A percentile compares a stretch with the other conserved stretches of the same genome.
Evolutionary conservation across 1,140 invertebrate genomes (phyloP).

Genomic region (Rhizoglyphus robini): DNA sequence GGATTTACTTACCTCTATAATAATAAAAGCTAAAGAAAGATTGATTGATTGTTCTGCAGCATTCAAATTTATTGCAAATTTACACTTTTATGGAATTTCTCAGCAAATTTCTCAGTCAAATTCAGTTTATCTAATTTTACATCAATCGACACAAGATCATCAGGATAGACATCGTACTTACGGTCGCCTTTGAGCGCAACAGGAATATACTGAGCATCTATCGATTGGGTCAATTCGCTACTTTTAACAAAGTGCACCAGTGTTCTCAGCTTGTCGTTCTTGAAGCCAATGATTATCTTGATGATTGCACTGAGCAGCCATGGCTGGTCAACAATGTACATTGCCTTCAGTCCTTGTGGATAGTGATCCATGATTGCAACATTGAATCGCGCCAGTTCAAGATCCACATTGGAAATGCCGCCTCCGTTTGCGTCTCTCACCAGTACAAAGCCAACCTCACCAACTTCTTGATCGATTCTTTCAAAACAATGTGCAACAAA

Average conservation of each 20-base stretch:
- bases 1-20: too few relatives aligned
- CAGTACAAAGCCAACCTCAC: not conserved
- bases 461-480: not conserved
- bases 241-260: not conserved
- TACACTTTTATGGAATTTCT: not conserved
- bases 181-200: not conserved
- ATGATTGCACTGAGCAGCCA: slow-evolving; percentile 5
- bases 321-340: slow-evolving; percentile 13
- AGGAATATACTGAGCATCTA: not conserved
- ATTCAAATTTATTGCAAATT: not conserved
- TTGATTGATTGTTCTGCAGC: too few relatives aligned
- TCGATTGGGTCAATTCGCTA: not conserved
- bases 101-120: not conserved
- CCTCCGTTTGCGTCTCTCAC: not conserved
- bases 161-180: not conserved
- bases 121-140: not conserved
- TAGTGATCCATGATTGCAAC: not conserved
- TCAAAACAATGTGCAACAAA: slow-evolving; percentile 3
- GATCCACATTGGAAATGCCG: too few relatives aligned
- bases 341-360: not conserved
- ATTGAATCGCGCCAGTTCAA: not conserved
- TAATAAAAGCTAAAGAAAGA: too few relatives aligned
- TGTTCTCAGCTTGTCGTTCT: not conserved
- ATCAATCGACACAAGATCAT: not conserved
- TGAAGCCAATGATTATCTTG: not conserved